Conservation (phyloP, 2,113 vertebrate genomes). For the Ochotona princeps region DNA sequence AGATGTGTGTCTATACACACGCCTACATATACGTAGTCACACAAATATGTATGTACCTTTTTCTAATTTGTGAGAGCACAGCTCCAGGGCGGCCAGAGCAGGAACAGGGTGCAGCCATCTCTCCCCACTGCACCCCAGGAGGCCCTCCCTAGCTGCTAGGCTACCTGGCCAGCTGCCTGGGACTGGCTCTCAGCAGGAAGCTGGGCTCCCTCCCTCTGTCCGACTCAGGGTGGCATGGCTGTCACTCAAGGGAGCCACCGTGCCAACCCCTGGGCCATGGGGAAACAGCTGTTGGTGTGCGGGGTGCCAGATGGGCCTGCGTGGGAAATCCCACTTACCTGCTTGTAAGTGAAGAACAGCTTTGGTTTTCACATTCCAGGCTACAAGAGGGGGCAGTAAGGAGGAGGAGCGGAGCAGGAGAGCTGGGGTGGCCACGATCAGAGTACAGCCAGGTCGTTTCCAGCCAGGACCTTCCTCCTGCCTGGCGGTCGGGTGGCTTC, state of each 20-base stretch:
- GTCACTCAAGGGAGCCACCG: neutral
- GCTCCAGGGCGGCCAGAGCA: neutral
- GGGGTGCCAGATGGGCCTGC: no score
- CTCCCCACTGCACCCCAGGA: neutral
- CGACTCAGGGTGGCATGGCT: neutral
- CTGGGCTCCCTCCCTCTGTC: no score
- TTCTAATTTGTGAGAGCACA: no score
- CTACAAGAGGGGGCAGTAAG: no score
- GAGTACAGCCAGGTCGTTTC: accelerated
- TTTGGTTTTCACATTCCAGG: neutral
- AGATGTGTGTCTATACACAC: no score
- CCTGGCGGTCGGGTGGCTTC: no score
- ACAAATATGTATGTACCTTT: no score
- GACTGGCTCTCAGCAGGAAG: neutral
- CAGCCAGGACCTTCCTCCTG: neutral
- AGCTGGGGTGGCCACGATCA: neutral
- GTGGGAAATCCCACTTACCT: neutral
- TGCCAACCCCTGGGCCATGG: neutral
- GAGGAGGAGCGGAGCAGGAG: neutral
- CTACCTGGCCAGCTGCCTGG: neutral
- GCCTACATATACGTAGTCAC: no score
- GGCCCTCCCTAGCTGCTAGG: accelerated
- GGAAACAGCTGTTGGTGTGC: neutral
- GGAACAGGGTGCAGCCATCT: no score
- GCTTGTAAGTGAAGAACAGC: neutral